These are phyloP conservation scores for Polyommatus iphigenia DNA, from an alignment of 2,888 invertebrate species.

Conservation along the genomic window DNA sequence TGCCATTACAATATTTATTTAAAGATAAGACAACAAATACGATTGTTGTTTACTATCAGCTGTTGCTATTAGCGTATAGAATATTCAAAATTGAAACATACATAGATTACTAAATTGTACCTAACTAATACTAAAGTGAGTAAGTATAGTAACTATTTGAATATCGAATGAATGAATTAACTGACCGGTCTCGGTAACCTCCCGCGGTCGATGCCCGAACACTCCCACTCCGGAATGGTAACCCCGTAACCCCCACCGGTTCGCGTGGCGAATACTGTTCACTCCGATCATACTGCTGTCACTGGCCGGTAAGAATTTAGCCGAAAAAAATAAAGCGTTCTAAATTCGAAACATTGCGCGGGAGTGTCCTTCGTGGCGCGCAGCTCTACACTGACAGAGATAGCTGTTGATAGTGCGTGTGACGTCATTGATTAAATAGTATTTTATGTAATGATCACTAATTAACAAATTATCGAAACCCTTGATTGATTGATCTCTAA, in stretches of 20 bases:
- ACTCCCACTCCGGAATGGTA: conserved; percentile 81
- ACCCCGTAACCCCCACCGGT: conserved; percentile 52
- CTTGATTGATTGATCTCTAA: background rate
- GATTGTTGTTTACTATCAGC: background rate
- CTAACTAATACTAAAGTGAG: background rate
- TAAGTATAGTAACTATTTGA: background rate
- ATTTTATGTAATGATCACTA: background rate
- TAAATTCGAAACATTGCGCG: conserved; percentile 29
- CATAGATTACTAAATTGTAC: too few species aligned
- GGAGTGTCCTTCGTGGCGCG: conserved; percentile 25
- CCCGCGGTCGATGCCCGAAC: conserved; percentile 79
- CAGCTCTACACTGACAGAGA: conserved; percentile 1
- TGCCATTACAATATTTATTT: background rate
- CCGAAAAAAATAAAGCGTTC: background rate
- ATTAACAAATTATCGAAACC: background rate
- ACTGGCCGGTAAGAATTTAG: background rate
- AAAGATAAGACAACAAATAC: background rate
- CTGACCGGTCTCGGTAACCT: conserved; percentile 62
- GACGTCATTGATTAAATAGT: conserved; percentile 20
- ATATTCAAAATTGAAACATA: background rate
- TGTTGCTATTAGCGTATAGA: background rate
- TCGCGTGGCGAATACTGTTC: conserved; percentile 53
- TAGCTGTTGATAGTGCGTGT: conserved; percentile 6
- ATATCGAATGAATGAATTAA: conserved; percentile 34
- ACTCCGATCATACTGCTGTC: conserved; percentile 5